A percentile compares a stretch with the other conserved stretches of the same genome.
Evolutionary conservation across 2,113 vertebrate genomes (phyloP).

Genomic region (Nycticorax nycticorax): DNA sequence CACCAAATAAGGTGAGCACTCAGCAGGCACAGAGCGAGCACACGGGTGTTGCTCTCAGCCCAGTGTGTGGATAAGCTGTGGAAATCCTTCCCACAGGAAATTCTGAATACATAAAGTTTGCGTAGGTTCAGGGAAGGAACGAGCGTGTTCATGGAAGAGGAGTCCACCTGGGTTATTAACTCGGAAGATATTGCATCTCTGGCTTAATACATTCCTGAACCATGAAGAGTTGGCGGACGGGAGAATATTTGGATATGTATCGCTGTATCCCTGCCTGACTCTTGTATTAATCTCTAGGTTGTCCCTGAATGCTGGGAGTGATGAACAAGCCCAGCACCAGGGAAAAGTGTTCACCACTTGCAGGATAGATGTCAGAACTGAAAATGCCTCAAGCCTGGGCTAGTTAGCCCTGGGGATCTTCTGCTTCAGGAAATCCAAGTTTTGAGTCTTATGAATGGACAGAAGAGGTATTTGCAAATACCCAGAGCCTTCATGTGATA

Average conservation of each 20-base stretch:
- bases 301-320: not conserved
- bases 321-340: not conserved
- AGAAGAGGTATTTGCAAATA: constrained; percentile 17
- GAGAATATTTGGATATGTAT: not conserved
- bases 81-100: not conserved
- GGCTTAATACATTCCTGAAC: not conserved
- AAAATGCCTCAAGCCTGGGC: not conserved
- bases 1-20: not conserved
- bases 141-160: not conserved
- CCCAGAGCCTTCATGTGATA: constrained; percentile 23
- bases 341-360: not conserved
- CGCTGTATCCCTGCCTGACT: not conserved
- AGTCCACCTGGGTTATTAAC: not conserved
- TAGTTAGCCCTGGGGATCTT: not conserved
- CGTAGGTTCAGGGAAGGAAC: not conserved
- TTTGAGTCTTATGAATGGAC: not conserved
- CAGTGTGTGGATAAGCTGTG: not conserved
- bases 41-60: not conserved
- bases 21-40: not conserved
- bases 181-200: not conserved
- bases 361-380: not conserved
- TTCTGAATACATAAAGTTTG: not conserved
- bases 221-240: not conserved
- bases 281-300: not conserved
- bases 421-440: not conserved